phyloP scores from a whole-genome alignment of 2,113 vertebrate species.

The Forbesichthys agassizii region DNA sequence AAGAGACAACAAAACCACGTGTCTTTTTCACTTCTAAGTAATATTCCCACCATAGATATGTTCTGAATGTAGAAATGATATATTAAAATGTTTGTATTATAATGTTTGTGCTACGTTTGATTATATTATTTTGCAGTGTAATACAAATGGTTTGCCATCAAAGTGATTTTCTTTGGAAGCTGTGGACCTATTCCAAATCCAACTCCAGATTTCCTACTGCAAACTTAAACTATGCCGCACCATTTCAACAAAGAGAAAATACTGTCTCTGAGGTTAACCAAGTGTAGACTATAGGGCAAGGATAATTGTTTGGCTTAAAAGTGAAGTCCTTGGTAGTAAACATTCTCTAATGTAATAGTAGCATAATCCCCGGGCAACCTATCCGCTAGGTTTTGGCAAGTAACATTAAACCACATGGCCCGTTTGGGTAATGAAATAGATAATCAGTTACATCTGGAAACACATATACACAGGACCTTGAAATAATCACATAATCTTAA shows the following conservation, averaged over 20 bases:
- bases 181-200: constrained; percentile 31
- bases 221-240: constrained; percentile 35
- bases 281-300: constrained; percentile 26
- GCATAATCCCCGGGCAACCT: constrained; percentile 32
- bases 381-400: constrained; percentile 46
- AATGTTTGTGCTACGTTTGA: not conserved
- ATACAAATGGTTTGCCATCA: constrained; percentile 20
- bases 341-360: constrained; percentile 46
- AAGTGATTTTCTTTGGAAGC: constrained; percentile 9
- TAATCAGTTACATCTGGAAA: constrained; percentile 61
- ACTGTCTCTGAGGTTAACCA: constrained; percentile 45
- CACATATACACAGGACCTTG: constrained; percentile 10
- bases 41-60: no score
- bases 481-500: constrained; percentile 9
- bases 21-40: no score
- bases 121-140: constrained; percentile 13
- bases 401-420: constrained; percentile 43
- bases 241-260: constrained; percentile 18
- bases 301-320: constrained; percentile 52
- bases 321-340: constrained; percentile 30
- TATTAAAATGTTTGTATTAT: not conserved
- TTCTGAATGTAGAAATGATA: no score
- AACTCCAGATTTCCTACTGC: constrained; percentile 36
- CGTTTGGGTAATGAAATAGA: constrained; percentile 46
- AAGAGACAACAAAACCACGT: not conserved